A percentile compares a stretch with the other conserved stretches of the same genome.
These are phyloP conservation scores for Scyliorhinus canicula DNA, from an alignment of 2,797 vertebrate species.

Conservation along the genomic window DNA sequence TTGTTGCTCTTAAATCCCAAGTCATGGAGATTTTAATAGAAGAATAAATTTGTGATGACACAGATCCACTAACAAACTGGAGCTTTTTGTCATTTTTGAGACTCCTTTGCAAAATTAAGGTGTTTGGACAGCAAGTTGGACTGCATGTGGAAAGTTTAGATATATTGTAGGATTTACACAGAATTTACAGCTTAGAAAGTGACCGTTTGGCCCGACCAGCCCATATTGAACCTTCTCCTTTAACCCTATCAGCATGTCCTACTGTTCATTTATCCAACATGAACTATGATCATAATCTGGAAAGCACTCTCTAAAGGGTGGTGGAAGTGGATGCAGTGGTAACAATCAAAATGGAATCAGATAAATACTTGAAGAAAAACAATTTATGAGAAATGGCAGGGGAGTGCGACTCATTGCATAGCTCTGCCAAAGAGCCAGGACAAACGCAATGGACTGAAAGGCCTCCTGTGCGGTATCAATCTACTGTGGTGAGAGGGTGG, in stretches of 20 bases:
- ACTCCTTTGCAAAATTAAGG: background rate
- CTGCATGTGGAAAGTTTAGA: background rate
- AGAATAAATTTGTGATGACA: background rate
- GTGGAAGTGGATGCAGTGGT: background rate
- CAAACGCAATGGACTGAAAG: background rate
- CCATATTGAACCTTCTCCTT: background rate
- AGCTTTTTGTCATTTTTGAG: background rate
- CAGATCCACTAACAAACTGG: background rate
- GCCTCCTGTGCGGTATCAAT: background rate
- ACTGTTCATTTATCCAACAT: background rate
- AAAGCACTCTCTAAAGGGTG: too few species aligned
- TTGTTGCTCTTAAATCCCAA: background rate
- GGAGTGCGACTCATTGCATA: background rate
- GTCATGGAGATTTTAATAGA: background rate
- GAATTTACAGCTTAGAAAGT: background rate
- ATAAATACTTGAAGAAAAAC: background rate
- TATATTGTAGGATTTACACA: background rate
- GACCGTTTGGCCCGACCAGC: background rate
- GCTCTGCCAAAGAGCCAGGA: background rate
- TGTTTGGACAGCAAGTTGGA: background rate
- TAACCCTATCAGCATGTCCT: background rate
- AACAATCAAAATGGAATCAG: background rate
- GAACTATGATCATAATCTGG: background rate
- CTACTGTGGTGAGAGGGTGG: background rate
- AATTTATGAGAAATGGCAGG: background rate